These are phyloP conservation scores for Nothocercus nigrocapillus DNA, from an alignment of 2,113 vertebrate species.

Conservation along the genomic window DNA sequence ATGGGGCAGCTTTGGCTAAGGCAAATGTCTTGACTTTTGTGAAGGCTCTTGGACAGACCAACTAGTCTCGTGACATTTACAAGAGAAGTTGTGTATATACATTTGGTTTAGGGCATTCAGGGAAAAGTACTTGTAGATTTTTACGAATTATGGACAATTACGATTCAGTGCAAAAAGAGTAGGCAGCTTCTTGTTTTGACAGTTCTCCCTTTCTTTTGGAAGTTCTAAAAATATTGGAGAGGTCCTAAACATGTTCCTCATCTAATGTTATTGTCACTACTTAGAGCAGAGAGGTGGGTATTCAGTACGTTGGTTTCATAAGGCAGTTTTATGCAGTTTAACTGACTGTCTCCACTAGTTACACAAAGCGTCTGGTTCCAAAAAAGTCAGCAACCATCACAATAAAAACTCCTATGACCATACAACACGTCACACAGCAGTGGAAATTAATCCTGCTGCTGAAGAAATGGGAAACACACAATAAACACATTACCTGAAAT, in stretches of 20 bases:
- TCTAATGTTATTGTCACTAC: background rate
- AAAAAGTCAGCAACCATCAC: constrained; percentile 21
- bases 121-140: background rate
- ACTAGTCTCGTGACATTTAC: background rate
- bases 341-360: background rate
- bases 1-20: constrained; percentile 15
- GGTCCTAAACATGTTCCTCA: background rate
- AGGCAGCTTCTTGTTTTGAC: background rate
- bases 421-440: constrained; percentile 7
- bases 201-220: background rate
- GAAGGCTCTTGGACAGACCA: constrained; percentile 8
- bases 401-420: constrained; percentile 7
- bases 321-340: constrained; percentile 24
- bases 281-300: background rate
- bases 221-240: background rate
- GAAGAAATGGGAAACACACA: constrained; percentile 38
- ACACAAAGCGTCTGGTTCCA: background rate
- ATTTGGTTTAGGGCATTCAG: background rate
- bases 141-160: constrained; percentile 1
- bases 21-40: constrained; percentile 18
- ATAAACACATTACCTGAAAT: constrained; percentile 58
- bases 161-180: background rate
- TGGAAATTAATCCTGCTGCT: constrained; percentile 24
- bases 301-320: background rate
- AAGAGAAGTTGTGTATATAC: background rate